Base-by-base conservation (phyloP, 2,113 vertebrate genomes). In the Pseudorasbora parva region DNA sequence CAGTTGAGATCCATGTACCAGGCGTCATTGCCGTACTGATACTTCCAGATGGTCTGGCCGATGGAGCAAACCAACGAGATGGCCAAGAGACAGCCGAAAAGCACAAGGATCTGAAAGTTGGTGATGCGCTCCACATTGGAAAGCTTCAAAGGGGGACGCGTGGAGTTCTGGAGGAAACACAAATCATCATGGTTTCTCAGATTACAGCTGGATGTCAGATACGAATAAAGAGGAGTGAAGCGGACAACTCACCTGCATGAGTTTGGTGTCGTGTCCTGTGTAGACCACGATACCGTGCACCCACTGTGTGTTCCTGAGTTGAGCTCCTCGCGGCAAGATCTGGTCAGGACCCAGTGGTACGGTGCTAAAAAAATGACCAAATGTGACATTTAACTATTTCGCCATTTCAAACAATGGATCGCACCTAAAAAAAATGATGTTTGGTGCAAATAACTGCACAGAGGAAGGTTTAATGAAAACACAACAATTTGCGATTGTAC, bases 1-100 rank as follows among this genome's bases (percentile, higher is more conserved):
- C 98, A 99, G 89, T 96, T 97, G 86, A 98, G 95, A 89, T 95
- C 95, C 93, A 99, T 97, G 94, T 99, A 99, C 98, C 98, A 99
- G 93, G 97, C 97, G 83, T 89, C 96, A 87, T 95, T 95, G 86
- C 93, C 95, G 85, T 97, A 96, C 78, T 93, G 95, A 91, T 92
- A 92, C 92, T 98, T 99, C 98, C 98, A 99, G 92, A 99, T 94
- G 90, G 95, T 96, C 85, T 98, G 95, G 21, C 98, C 98, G 80
- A 99, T 94, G 47, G 98, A 98, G 92, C 98, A 99, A 89, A 99
- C 85, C 84, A 99, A 94, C 80, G 98, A 99, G 92, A 99, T 99
- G 88, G 95, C 96, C 89, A 99, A 95, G 89, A 99, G 94, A 88
- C 97, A 98, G 91, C 97, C 96, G 87, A 99, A 99, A 86, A 99